A percentile compares a stretch with the other conserved stretches of the same genome.
Evolutionary conservation across 1,140 invertebrate genomes (phyloP).

Genomic region (Tenebrio molitor): DNA sequence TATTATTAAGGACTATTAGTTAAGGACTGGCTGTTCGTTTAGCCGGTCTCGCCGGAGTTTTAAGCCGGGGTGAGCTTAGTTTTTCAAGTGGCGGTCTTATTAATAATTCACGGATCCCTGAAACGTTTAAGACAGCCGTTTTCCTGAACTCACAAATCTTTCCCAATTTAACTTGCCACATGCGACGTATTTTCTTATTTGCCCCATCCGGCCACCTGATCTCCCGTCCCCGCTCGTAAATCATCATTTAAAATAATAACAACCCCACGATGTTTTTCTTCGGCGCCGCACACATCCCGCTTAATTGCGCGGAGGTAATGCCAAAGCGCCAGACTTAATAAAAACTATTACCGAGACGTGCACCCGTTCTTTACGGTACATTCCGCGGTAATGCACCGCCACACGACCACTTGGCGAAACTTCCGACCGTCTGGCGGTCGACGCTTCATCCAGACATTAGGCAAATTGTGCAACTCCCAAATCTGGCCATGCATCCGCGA

Average conservation of each 20-base stretch:
- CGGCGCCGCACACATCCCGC: conserved; percentile 5
- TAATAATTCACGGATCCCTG: conserved; percentile 53
- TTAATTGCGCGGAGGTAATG: conserved; percentile 25
- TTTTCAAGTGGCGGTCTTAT: conserved; percentile 50
- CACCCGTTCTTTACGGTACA: conserved; percentile 13
- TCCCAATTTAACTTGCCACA: conserved; percentile 43
- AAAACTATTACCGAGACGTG: conserved; percentile 31
- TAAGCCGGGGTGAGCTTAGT: conserved; percentile 43
- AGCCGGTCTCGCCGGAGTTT: conserved; percentile 36
- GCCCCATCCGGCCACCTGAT: conserved; percentile 36
- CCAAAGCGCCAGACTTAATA: conserved; percentile 12
- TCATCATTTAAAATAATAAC: conserved; percentile 26
- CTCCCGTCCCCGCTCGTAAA: conserved; percentile 12
- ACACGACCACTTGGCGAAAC: conserved; percentile 5
- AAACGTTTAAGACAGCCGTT: conserved; percentile 54
- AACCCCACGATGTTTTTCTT: conserved; percentile 9
- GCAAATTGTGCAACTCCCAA: conserved; percentile 25
- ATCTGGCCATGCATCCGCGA: not conserved
- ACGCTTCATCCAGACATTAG: conserved; percentile 13
- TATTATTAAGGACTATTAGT: conserved; percentile 47
- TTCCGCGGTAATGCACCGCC: not conserved
- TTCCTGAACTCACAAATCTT: conserved; percentile 50
- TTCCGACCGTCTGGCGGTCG: conserved; percentile 16
- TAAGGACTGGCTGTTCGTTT: conserved; percentile 43
- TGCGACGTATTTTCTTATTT: conserved; percentile 46